phyloP scores from a whole-genome alignment of 2,797 vertebrate genomes.

The Brachymystax lenok region DNA sequence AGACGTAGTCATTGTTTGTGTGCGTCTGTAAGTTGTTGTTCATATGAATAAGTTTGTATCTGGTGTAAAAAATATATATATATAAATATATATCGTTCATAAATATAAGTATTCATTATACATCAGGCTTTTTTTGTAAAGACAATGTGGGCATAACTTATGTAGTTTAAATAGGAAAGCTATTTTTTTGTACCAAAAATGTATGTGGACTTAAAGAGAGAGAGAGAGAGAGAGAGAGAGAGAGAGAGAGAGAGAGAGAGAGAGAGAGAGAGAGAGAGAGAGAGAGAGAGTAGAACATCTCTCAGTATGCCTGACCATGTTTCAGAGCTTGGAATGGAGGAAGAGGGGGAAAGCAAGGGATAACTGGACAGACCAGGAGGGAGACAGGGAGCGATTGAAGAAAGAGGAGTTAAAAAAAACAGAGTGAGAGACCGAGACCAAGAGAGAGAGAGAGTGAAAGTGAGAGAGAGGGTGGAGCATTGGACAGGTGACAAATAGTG shows the following conservation, averaged over 20 bases:
- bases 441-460: conserved; percentile 35
- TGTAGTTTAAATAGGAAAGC: conserved; percentile 58
- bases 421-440: neutral
- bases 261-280: conserved; percentile 37
- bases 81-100: conserved; percentile 18
- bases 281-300: conserved; percentile 47
- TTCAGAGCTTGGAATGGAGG: conserved; percentile 59
- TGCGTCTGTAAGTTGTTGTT: too few species aligned
- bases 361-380: conserved; percentile 68
- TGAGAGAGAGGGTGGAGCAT: conserved; percentile 67
- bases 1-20: too few species aligned
- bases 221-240: conserved; percentile 29
- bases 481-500: conserved; percentile 85
- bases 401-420: neutral
- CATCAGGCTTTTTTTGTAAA: conserved; percentile 37
- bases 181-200: conserved; percentile 66
- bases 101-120: conserved; percentile 54
- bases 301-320: conserved; percentile 80
- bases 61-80: conserved; percentile 32
- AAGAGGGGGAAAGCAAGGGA: conserved; percentile 56
- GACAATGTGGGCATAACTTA: conserved; percentile 33
- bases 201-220: conserved; percentile 20
- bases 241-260: conserved; percentile 10
- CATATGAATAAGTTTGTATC: neutral
- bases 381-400: neutral